Percentiles rank a stretch among this genome's conserved stretches.
phyloP scores from a whole-genome alignment of 2,113 vertebrate species.

The Clarias magur region DNA sequence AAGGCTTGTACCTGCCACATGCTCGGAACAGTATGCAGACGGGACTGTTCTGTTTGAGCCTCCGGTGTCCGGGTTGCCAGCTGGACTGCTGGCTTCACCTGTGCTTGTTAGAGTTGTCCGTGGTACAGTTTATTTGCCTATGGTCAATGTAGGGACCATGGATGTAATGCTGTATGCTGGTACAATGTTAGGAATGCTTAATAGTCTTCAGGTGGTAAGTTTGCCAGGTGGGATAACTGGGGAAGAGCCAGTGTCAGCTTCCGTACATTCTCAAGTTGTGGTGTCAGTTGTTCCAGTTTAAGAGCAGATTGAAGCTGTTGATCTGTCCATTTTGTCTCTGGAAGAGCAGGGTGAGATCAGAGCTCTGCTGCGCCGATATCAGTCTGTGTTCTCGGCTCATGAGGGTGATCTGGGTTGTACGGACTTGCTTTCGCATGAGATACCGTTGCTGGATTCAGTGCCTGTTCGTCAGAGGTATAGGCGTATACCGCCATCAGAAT shows the following conservation, averaged over 20 bases:
- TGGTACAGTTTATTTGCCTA: background rate
- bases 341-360: background rate
- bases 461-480: background rate
- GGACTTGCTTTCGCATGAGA: background rate
- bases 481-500: constrained; percentile 12
- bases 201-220: too few relatives aligned
- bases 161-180: background rate
- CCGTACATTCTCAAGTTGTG: too few relatives aligned
- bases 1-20: background rate
- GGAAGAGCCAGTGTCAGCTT: too few relatives aligned
- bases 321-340: background rate
- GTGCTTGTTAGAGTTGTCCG: background rate
- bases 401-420: constrained; percentile 16
- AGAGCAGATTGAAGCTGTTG: too few relatives aligned
- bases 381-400: background rate
- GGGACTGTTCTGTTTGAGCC: background rate
- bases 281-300: too few relatives aligned
- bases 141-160: background rate
- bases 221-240: too few relatives aligned
- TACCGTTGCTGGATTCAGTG: background rate
- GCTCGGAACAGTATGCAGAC: background rate
- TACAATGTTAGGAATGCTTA: background rate
- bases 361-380: background rate
- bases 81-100: background rate
- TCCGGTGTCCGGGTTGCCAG: background rate